phyloP scores from a whole-genome alignment of 2,888 invertebrate species.

The Heliconius cydno region DNA sequence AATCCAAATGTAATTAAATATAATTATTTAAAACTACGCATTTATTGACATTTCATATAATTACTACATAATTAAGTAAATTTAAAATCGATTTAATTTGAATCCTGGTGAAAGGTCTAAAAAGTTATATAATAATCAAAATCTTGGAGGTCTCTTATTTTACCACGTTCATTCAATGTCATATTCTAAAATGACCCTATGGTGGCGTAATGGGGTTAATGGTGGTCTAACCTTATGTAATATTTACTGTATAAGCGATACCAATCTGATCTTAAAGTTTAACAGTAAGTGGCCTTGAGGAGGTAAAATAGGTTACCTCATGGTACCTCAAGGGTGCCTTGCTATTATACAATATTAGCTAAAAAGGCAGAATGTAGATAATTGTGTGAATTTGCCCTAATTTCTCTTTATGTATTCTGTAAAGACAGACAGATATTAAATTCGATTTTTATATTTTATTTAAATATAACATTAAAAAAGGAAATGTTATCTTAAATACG shows the following conservation, averaged over 20 bases:
- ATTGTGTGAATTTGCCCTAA: background rate
- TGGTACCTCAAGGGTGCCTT: too few relatives aligned
- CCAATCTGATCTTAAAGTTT: background rate
- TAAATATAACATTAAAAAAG: too few relatives aligned
- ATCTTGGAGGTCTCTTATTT: slow-evolving; percentile 18
- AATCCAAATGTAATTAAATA: background rate
- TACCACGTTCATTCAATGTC: slow-evolving; percentile 13
- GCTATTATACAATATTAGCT: too few relatives aligned
- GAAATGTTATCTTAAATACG: background rate
- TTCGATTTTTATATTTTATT: too few relatives aligned
- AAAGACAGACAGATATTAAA: too few relatives aligned
- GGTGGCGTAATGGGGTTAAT: background rate
- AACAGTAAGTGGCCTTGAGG: background rate
- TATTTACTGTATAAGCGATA: background rate
- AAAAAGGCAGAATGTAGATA: background rate
- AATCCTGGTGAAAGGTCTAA: slow-evolving; percentile 44
- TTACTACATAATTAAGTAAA: slow-evolving; percentile 21
- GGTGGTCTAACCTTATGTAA: background rate
- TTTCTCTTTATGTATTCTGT: background rate
- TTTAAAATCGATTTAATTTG: slow-evolving; percentile 30
- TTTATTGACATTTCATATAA: background rate
- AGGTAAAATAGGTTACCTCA: too few relatives aligned
- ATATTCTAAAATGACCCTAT: background rate
- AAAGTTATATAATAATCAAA: slow-evolving; percentile 30
- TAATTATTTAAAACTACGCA: background rate